Evolutionary conservation across 2,113 vertebrate genomes (phyloP).

Genomic region (Otocyon megalotis): DNA sequence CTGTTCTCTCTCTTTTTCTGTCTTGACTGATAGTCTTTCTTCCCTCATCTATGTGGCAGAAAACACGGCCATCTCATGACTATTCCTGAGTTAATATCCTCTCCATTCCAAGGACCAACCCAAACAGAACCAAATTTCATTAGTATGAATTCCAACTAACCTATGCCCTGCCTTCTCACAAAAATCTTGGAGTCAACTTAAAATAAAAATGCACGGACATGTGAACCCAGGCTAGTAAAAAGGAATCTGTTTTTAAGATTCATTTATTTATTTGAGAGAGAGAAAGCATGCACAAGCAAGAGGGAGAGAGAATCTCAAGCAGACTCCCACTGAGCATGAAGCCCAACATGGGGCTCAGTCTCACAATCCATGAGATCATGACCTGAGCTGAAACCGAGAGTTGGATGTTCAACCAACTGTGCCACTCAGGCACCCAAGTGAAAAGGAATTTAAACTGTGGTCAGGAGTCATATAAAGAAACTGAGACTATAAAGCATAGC

Average conservation of each 20-base stretch:
- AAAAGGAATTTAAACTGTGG: constrained; percentile 44
- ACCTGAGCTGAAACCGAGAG: neutral
- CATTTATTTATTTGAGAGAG: neutral
- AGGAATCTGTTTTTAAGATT: constrained; percentile 15
- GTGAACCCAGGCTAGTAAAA: neutral
- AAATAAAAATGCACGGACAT: constrained; percentile 48
- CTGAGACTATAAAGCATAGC: neutral
- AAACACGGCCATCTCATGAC: neutral
- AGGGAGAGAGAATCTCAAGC: neutral
- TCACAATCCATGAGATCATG: neutral
- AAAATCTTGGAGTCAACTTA: neutral
- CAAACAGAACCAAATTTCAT: constrained; percentile 24
- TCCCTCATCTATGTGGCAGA: neutral
- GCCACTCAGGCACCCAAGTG: neutral
- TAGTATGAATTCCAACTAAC: constrained; percentile 33
- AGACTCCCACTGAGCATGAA: neutral
- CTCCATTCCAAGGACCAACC: constrained; percentile 4
- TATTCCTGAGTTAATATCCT: neutral
- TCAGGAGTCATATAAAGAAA: constrained; percentile 16
- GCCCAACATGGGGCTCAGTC: neutral
- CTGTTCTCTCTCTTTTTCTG: neutral
- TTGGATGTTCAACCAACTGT: neutral
- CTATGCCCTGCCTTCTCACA: neutral
- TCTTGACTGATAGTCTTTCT: neutral
- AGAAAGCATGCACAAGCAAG: no score